Base-by-base conservation (phyloP, 2,888 invertebrate species). In the Heteromyza rotundicornis region DNA sequence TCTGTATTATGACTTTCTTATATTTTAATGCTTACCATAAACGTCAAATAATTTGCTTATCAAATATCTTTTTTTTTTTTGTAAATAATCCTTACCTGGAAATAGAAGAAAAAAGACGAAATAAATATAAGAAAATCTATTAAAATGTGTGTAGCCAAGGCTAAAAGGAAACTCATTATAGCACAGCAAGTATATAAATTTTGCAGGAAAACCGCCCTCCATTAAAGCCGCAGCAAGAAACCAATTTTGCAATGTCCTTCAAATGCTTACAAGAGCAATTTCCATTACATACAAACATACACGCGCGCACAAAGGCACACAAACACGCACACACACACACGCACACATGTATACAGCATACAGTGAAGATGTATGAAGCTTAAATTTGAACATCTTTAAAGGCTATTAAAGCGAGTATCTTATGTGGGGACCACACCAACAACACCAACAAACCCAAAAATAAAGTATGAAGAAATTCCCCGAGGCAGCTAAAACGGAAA, bases 401-500 rank as follows among this genome's bases (percentile, higher is more conserved):
- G 22, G 60, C 61, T 71, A 73, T 74, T 72, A 69, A 72, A 70
- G 68, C 64, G 65, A 68, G 70, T 66, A 66, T 69, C 70, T 68
- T 60, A 64, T 62, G 62, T 54, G 40, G 5, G 27, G 10, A 27
- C 7, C 27, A 27, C 5, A 27, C 7, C 5, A 27, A 27, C 27
- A 27, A 27, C 7, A 27, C 27, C 10, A 27, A 27, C 27, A 27
- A 27, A 27, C 5, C 5, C 40, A n/a, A n/a, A 22, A 53, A 66
- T 70, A 71, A 70, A 70, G n/a, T n/a, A 70, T 72, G 68, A 64
- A 70, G 61, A 68, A 71, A 68, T 69, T 70, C 69, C 70, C 67
- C 66, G 67, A 65, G 49, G 60, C 23, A 24, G 47, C 53, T 35
- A 60, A 52, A 55, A 55, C 24, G 59, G 54, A 59, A 59, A 59